phyloP scores from a whole-genome alignment of 2,797 vertebrate species.

The Bucorvus abyssinicus region DNA sequence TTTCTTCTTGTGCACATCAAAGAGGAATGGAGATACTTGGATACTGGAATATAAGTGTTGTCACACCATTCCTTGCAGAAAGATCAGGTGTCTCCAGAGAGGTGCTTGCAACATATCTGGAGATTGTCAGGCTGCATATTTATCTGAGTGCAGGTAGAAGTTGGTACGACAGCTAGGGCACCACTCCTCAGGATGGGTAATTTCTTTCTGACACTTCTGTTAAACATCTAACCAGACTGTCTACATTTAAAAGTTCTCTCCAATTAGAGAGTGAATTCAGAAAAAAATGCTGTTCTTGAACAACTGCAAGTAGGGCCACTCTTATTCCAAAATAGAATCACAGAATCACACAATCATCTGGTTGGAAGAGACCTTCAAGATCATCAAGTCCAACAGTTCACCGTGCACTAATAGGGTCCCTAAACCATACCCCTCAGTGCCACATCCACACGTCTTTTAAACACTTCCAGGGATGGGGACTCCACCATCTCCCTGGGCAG shows the following conservation, averaged over 20 bases:
- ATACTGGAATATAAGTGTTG: neutral
- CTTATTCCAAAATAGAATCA: neutral
- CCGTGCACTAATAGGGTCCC: too few species aligned
- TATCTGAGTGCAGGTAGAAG: neutral
- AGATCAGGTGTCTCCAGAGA: neutral
- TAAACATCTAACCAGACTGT: neutral
- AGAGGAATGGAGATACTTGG: neutral
- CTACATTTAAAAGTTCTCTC: neutral
- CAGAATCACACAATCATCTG: too few species aligned
- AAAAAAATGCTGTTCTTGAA: neutral
- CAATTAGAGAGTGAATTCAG: neutral
- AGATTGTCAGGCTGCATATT: neutral
- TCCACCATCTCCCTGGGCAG: too few species aligned
- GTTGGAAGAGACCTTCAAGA: too few species aligned
- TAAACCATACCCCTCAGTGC: too few species aligned
- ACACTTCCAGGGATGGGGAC: too few species aligned
- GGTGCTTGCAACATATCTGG: accelerated
- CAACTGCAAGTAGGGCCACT: neutral
- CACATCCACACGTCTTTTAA: too few species aligned
- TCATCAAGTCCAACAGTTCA: too few species aligned
- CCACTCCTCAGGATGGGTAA: neutral
- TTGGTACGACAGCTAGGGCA: neutral
- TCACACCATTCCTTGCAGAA: neutral
- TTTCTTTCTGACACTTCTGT: neutral
- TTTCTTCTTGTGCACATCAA: neutral